Base-by-base conservation (phyloP, 1,140 invertebrate genomes). In the Drosophila obscura region DNA sequence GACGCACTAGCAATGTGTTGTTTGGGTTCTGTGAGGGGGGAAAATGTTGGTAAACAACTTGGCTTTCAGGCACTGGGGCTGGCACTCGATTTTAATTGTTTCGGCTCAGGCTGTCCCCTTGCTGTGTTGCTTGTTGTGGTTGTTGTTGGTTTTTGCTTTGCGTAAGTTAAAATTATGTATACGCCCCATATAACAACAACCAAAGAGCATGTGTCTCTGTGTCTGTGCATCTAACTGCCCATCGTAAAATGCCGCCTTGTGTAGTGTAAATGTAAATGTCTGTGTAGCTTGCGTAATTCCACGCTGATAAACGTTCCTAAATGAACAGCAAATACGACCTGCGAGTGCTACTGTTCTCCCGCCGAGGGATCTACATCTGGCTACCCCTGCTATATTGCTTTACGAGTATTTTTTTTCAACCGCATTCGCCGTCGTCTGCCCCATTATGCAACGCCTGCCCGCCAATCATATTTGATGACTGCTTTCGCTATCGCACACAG, bases 391-490 rank as follows among this genome's bases (percentile, higher is more conserved):
- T 48, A 53, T 48, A 62, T 50, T 49, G 26, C 24, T 58, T 45
- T 52, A 41, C 35, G 11, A 5, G 35, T 52, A 44, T 56, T 16
- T 56, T 22, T n/a, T 56, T 39, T 4, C 3, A 39, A 39, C 35
- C 35, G 35, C 35, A 35, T 11, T 35, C 31, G 31, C 9, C 4
- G 9, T 11, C 13, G 0, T 9, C 22, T 52, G 48, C 44, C 53
- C 39, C 67, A 81, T 88, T 87, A 88, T 83, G 82, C 66, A 87
- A 87, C 73, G 82, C 28, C 28, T 76, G 82, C 22, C 58, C 82
- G 26, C 26, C 26, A 88, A 82, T 79, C 71, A 79, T 66, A 68
- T 64, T 71, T 63, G 35, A 52, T 77, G 74, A 81, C 81, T 78
- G 74, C 64, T 82, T 67, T 83, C 75, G 76, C 69, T 55, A 48